phyloP scores from a whole-genome alignment of 1,140 invertebrate species.

The Heliothis subflexa region DNA sequence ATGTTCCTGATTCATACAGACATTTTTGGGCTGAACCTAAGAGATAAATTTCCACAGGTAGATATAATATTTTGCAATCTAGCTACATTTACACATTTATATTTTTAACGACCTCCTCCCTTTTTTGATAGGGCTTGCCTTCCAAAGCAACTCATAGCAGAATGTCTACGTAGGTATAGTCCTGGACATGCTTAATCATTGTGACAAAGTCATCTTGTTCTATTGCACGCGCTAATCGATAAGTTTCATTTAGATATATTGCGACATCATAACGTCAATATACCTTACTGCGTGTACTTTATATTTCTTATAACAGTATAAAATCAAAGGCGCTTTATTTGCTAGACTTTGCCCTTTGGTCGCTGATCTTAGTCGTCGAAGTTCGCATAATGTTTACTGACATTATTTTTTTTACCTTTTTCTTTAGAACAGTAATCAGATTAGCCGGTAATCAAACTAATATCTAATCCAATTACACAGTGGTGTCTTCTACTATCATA shows the following conservation, averaged over 20 bases:
- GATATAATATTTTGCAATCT: no score
- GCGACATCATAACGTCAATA: constrained; percentile 6
- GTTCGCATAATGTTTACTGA: not conserved
- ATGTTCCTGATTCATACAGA: no score
- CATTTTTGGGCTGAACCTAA: no score
- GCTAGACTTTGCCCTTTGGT: not conserved
- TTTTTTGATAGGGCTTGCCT: not conserved
- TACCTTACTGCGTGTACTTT: not conserved
- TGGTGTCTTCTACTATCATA: no score
- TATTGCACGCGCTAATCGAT: constrained; percentile 14
- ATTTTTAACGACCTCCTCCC: not conserved
- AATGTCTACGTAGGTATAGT: not conserved
- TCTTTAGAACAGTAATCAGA: not conserved
- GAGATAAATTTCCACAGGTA: no score
- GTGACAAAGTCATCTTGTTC: constrained; percentile 11
- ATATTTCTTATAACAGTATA: not conserved
- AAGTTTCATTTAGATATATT: constrained; percentile 31
- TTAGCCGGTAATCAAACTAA: not conserved
- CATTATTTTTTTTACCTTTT: not conserved
- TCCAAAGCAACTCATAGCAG: not conserved
- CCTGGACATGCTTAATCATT: constrained; percentile 6
- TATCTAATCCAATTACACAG: not conserved
- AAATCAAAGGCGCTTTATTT: constrained; percentile 3
- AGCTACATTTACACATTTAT: no score
- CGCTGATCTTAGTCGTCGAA: not conserved